These are phyloP conservation scores for Selenia dentaria DNA, from an alignment of 2,888 invertebrate genomes.

Conservation along the genomic window DNA sequence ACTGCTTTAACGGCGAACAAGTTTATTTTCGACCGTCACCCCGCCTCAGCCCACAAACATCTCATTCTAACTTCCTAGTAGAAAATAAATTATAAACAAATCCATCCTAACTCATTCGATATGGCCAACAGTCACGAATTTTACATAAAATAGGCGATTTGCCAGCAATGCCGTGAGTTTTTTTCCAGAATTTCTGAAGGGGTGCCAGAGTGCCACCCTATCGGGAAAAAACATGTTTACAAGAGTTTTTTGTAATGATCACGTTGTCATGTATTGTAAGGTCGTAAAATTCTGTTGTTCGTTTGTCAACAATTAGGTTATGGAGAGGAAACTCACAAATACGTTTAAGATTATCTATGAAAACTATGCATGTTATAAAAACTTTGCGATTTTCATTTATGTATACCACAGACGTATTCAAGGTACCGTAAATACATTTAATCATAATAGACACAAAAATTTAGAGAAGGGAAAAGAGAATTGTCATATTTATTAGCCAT, in stretches of 20 bases:
- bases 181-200: conserved; percentile 59
- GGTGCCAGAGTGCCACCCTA: conserved; percentile 59
- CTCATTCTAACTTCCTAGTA: conserved; percentile 58
- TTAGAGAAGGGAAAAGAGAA: too few relatives aligned
- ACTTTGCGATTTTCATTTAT: too few relatives aligned
- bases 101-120: conserved; percentile 82
- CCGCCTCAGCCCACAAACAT: conserved; percentile 48
- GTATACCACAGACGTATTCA: too few relatives aligned
- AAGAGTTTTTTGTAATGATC: conserved; percentile 56
- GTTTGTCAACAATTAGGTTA: conserved; percentile 59
- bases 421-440: too few relatives aligned
- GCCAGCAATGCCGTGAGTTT: conserved; percentile 73
- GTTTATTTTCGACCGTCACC: conserved; percentile 60
- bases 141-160: conserved; percentile 83
- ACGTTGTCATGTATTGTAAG: conserved; percentile 34
- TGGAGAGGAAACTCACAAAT: conserved; percentile 12
- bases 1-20: conserved; percentile 42
- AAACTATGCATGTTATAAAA: too few relatives aligned
- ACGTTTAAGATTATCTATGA: too few relatives aligned
- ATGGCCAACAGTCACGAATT: conserved; percentile 82
- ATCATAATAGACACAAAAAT: too few relatives aligned
- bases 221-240: conserved; percentile 77
- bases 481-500: too few relatives aligned
- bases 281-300: conserved; percentile 68
- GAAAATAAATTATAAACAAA: conserved; percentile 71